phyloP scores from a whole-genome alignment of 2,888 invertebrate genomes.

The Bembecia ichneumoniformis region DNA sequence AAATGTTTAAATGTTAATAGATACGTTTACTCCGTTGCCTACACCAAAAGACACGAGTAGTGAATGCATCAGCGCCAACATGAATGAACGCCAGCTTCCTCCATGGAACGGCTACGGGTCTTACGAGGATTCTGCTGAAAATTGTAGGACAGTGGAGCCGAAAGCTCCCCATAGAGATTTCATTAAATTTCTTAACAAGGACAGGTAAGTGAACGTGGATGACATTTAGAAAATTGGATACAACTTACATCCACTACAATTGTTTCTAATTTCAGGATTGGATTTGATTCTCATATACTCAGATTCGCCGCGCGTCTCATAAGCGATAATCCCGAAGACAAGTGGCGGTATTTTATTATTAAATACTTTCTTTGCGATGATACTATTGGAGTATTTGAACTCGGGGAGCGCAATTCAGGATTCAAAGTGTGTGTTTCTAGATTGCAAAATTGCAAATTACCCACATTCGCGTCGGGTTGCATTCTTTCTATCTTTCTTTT shows the following conservation, averaged over 20 bases:
- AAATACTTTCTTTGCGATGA: constrained; percentile 87
- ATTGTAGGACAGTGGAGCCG: constrained; percentile 85
- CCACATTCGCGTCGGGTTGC: too few species aligned
- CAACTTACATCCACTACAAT: too few species aligned
- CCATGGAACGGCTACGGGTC: constrained; percentile 94
- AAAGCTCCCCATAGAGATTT: constrained; percentile 84
- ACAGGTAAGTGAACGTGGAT: constrained; percentile 64
- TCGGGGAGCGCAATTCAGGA: constrained; percentile 81
- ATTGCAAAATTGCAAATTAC: too few species aligned
- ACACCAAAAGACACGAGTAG: constrained; percentile 48
- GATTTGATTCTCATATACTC: constrained; percentile 82
- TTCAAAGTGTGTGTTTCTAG: constrained; percentile 34
- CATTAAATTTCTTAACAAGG: constrained; percentile 84
- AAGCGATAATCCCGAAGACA: constrained; percentile 77
- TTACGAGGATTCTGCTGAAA: constrained; percentile 90
- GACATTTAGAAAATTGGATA: neutral
- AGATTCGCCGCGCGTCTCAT: constrained; percentile 85
- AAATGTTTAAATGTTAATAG: constrained; percentile 34
- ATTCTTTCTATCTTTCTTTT: neutral
- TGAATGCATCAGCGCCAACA: constrained; percentile 32
- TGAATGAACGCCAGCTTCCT: constrained; percentile 73
- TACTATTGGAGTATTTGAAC: constrained; percentile 86
- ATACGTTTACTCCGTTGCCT: constrained; percentile 75
- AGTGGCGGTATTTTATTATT: constrained; percentile 81
- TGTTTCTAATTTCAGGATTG: constrained; percentile 61